Conservation (phyloP, 2,113 vertebrate species). For the Silurus glanis region DNA sequence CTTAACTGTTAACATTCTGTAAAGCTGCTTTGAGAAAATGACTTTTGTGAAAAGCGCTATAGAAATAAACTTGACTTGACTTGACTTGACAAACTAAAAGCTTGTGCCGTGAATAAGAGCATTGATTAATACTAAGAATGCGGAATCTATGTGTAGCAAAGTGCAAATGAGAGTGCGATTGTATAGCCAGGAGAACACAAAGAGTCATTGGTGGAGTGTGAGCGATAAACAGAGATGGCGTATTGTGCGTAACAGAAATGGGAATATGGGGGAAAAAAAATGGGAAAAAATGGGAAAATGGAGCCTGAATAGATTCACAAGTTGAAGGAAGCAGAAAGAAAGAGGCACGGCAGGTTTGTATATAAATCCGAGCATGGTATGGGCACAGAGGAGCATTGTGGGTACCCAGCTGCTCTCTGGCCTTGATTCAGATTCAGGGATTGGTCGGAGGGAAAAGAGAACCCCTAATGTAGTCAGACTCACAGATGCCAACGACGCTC, state of each 20-base stretch:
- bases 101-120: not conserved
- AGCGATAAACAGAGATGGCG: slow-evolving; percentile 15
- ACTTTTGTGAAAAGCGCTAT: too few species aligned
- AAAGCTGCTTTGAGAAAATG: too few species aligned
- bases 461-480: slow-evolving; percentile 10
- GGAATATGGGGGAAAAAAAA: not conserved
- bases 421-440: slow-evolving; percentile 52
- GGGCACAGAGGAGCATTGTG: slow-evolving; percentile 70
- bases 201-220: not conserved
- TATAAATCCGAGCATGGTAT: slow-evolving; percentile 62
- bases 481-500: slow-evolving; percentile 28
- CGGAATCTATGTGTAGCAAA: not conserved
- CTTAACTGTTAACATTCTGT: too few species aligned
- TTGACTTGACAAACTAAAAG: not conserved
- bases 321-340: slow-evolving; percentile 19
- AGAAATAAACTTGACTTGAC: too few species aligned
- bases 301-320: not conserved
- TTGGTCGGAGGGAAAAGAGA: slow-evolving; percentile 16
- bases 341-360: slow-evolving; percentile 27
- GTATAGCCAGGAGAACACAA: not conserved
- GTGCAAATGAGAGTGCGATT: not conserved
- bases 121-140: slow-evolving; percentile 12
- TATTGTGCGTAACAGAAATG: not conserved
- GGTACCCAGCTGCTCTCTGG: slow-evolving; percentile 64
- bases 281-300: not conserved